A percentile compares a stretch with the other conserved stretches of the same genome.
phyloP scores from a whole-genome alignment of 2,113 vertebrate genomes.

The Elgaria multicarinata region DNA sequence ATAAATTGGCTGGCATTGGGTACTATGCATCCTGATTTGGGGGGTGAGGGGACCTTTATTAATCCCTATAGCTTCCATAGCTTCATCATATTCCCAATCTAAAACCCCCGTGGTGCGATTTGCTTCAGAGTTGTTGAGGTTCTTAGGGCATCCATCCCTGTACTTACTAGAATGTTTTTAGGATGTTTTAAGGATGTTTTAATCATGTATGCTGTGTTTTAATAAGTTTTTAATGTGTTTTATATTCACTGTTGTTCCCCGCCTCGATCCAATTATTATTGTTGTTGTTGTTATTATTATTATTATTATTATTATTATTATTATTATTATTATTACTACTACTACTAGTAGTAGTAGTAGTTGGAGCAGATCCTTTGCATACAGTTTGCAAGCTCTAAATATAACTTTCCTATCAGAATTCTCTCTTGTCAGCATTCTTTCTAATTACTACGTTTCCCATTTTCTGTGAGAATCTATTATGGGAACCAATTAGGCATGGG shows the following conservation, averaged over 20 bases:
- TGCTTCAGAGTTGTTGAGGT: neutral
- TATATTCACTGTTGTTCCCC: too few relatives aligned
- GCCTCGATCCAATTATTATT: too few relatives aligned
- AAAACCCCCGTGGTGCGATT: constrained; percentile 4
- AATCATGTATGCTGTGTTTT: too few relatives aligned
- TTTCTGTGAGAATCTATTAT: constrained; percentile 7
- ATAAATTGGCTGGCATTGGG: too few relatives aligned
- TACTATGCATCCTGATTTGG: neutral
- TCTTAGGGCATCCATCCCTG: neutral
- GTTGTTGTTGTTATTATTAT: too few relatives aligned
- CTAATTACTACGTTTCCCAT: constrained; percentile 5
- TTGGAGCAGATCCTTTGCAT: neutral
- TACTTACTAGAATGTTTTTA: too few relatives aligned
- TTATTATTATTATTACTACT: too few relatives aligned
- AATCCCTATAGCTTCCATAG: rapidly evolving
- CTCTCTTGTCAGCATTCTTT: constrained; percentile 28
- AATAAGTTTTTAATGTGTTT: too few relatives aligned
- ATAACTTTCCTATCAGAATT: neutral
- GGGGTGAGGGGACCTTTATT: neutral
- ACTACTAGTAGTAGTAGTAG: neutral
- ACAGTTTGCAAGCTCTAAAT: neutral
- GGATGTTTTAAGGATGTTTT: too few relatives aligned
- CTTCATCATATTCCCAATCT: neutral
- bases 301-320: too few relatives aligned
- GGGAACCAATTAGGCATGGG: constrained; percentile 17